phyloP scores from a whole-genome alignment of 2,797 vertebrate species.

The Danionella dracula region DNA sequence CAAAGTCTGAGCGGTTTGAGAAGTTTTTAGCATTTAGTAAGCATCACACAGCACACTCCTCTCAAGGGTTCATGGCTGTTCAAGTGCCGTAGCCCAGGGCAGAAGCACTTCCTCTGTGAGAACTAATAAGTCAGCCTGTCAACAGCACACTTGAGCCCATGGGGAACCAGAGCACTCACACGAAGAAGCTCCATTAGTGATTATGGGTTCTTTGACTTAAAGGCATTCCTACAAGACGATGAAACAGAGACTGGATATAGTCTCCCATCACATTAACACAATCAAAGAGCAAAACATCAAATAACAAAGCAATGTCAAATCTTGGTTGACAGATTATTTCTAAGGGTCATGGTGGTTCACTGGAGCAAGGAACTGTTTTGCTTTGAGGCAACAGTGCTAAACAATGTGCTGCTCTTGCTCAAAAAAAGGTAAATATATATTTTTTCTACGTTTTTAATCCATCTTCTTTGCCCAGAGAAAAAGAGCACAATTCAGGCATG shows the following conservation, averaged over 20 bases:
- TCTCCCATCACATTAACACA: neutral
- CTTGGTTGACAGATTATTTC: too few relatives aligned
- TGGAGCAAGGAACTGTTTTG: too few relatives aligned
- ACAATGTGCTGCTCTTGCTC: too few relatives aligned
- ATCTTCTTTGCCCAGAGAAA: too few relatives aligned
- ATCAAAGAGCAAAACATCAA: neutral
- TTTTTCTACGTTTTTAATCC: too few relatives aligned
- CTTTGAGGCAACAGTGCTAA: too few relatives aligned
- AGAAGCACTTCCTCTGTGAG: conserved; percentile 4
- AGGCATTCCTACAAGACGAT: neutral
- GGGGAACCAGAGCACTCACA: neutral
- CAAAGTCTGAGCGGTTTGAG: conserved; percentile 27
- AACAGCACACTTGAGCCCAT: conserved; percentile 7
- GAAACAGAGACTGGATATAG: neutral
- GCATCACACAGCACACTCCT: neutral
- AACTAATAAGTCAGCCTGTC: conserved; percentile 17
- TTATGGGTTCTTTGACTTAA: conserved; percentile 3
- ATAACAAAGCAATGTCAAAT: too few relatives aligned
- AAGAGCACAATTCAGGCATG: too few relatives aligned
- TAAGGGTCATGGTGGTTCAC: too few relatives aligned
- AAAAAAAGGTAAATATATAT: too few relatives aligned
- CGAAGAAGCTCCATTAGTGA: neutral
- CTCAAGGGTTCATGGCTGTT: neutral
- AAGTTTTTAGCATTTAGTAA: neutral
- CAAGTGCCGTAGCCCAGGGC: neutral